Evolutionary conservation across 2,888 invertebrate genomes (phyloP).

Genomic region (Acanthopleura granulata): DNA sequence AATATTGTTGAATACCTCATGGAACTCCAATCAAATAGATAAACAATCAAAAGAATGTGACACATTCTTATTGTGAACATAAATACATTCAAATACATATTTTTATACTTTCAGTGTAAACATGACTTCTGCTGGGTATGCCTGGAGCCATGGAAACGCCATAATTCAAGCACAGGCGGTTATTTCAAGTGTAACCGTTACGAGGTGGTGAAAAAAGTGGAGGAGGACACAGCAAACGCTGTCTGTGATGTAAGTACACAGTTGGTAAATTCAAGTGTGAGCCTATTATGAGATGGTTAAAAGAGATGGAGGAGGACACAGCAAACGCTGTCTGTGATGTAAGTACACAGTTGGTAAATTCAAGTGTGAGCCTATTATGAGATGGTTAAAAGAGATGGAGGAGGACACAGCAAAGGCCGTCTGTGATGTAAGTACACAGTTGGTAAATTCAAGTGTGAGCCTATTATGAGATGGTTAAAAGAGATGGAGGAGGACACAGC

Average conservation of each 20-base stretch:
- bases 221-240: constrained; percentile 75
- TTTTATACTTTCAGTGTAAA: constrained; percentile 74
- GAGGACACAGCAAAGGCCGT: constrained; percentile 75
- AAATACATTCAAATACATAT: no score
- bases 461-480: constrained; percentile 76
- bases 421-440: constrained; percentile 72
- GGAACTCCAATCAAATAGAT: no score
- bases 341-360: constrained; percentile 73
- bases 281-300: constrained; percentile 77
- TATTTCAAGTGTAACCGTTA: constrained; percentile 78
- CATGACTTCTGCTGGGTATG: constrained; percentile 83
- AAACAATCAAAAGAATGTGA: no score
- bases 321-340: constrained; percentile 75
- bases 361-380: constrained; percentile 78
- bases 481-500: constrained; percentile 77
- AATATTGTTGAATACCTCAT: no score
- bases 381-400: constrained; percentile 76
- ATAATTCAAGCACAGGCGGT: constrained; percentile 79
- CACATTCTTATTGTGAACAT: no score
- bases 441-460: constrained; percentile 77
- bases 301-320: constrained; percentile 76
- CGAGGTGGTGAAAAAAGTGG: constrained; percentile 77
- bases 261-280: constrained; percentile 77
- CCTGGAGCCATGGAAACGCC: constrained; percentile 80
- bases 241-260: constrained; percentile 72